phyloP scores from a whole-genome alignment of 2,888 invertebrate species.

The Pristionchus japonicus region DNA sequence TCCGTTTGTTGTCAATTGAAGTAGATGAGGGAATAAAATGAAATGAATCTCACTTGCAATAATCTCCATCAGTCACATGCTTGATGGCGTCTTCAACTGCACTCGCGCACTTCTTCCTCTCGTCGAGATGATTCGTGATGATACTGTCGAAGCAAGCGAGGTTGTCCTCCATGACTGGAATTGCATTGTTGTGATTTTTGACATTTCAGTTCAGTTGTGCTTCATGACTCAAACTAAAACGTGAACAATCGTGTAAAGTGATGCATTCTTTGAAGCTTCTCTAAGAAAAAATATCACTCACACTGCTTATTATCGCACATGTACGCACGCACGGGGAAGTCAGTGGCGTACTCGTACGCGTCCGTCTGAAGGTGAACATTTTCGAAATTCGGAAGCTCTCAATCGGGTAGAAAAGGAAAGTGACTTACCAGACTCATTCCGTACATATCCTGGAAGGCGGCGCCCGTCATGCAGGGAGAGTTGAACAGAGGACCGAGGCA shows the following conservation, averaged over 20 bases:
- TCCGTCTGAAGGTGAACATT: neutral
- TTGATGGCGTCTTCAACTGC: neutral
- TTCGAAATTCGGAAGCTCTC: neutral
- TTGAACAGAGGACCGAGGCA: conserved; percentile 28
- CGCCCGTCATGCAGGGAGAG: conserved; percentile 19
- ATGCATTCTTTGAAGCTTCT: no score
- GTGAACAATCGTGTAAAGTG: no score
- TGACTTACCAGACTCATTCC: neutral
- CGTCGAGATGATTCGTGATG: neutral
- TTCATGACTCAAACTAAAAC: no score
- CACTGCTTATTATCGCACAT: conserved; percentile 29
- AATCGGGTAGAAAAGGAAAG: no score
- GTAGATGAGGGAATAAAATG: neutral
- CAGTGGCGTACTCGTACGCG: neutral
- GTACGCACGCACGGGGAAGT: conserved; percentile 18
- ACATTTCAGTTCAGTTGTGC: no score
- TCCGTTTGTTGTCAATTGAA: no score
- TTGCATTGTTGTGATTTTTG: neutral
- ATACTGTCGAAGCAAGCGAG: conserved; percentile 2
- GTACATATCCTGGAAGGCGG: conserved; percentile 20
- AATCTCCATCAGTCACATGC: conserved; percentile 25
- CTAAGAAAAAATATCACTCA: neutral
- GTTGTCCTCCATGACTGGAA: conserved; percentile 22
- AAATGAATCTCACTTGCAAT: conserved; percentile 15
- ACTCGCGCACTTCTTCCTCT: neutral